Conservation (phyloP, 2,797 vertebrate species). For the Darevskia mixta region DNA sequence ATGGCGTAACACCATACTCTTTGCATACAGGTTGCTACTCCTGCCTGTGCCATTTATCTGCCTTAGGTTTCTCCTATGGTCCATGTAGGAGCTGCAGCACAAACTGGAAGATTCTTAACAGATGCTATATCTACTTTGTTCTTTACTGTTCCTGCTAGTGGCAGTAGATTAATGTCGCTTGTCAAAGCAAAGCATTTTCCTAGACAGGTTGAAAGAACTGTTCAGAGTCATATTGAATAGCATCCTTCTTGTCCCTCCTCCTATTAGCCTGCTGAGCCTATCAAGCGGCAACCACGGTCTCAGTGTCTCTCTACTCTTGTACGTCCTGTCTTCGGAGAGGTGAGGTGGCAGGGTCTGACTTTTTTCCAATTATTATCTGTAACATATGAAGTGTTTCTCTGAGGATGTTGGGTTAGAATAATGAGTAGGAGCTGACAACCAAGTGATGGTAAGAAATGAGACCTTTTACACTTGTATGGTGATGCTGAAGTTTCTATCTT, state of each 20-base stretch:
- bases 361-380: neutral
- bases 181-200: neutral
- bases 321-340: slow-evolving; percentile 96
- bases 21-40: neutral
- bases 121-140: neutral
- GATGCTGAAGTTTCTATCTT: neutral
- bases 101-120: neutral
- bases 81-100: neutral
- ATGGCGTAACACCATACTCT: neutral
- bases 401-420: neutral
- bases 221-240: neutral
- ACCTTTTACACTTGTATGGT: neutral
- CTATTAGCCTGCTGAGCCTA: slow-evolving; percentile 85
- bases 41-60: neutral
- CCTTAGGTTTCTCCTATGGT: neutral
- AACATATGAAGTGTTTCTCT: neutral
- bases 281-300: slow-evolving; percentile 93
- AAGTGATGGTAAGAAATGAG: neutral
- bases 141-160: neutral
- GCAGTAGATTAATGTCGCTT: neutral
- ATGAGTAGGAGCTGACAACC: neutral
- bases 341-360: slow-evolving; percentile 67
- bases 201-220: neutral
- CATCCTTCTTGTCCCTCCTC: neutral
- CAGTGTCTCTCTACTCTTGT: slow-evolving; percentile 93